phyloP scores from a whole-genome alignment of 2,888 invertebrate species.

The Bruchidius siliquastri region DNA sequence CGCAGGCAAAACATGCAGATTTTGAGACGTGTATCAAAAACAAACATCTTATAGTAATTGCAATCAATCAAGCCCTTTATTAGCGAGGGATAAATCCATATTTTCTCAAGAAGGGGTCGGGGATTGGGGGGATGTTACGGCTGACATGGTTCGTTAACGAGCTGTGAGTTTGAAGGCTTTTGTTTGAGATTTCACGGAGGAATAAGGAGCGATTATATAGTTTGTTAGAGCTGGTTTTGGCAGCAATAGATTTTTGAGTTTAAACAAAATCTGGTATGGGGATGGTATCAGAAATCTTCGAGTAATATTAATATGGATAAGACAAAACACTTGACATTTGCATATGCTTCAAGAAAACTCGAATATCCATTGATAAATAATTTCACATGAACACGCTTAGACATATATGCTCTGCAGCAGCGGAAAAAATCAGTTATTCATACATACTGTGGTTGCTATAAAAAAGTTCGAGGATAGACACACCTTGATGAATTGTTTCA shows the following conservation, averaged over 20 bases:
- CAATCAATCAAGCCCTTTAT: constrained; percentile 44
- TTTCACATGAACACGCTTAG: no score
- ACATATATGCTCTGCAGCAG: no score
- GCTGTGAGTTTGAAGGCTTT: neutral
- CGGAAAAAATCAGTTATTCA: no score
- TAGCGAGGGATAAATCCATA: constrained; percentile 21
- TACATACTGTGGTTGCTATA: no score
- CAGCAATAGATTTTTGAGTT: neutral
- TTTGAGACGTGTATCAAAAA: constrained; percentile 46
- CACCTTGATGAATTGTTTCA: no score
- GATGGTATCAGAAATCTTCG: no score
- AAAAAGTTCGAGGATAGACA: no score
- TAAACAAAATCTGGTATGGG: no score
- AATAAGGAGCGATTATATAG: neutral
- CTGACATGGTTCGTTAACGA: neutral
- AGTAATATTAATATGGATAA: no score
- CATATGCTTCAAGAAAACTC: no score
- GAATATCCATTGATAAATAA: no score
- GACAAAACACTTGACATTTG: no score
- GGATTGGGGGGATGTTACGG: neutral
- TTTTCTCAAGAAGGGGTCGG: constrained; percentile 9
- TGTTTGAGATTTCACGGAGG: neutral
- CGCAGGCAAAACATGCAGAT: constrained; percentile 41
- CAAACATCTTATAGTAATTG: constrained; percentile 48
- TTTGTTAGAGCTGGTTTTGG: neutral